These are phyloP conservation scores for Diloba caeruleocephala DNA, from an alignment of 2,888 invertebrate genomes.

Conservation along the genomic window DNA sequence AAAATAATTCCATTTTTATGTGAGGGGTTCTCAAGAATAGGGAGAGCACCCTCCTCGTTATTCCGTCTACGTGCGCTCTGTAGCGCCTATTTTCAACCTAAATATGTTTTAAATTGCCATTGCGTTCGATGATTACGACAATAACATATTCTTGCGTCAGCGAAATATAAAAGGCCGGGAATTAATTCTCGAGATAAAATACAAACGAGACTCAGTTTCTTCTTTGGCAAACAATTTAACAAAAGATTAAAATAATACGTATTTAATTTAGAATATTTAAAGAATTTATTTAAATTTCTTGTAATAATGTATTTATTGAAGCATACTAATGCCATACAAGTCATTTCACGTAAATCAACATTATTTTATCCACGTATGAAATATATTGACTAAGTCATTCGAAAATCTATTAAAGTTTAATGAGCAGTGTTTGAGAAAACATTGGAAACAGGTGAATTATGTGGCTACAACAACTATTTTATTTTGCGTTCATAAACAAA, in stretches of 20 bases:
- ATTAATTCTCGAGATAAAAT: conserved; percentile 48
- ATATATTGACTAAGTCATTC: conserved; percentile 16
- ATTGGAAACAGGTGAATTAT: conserved; percentile 16
- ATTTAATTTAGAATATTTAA: conserved; percentile 19
- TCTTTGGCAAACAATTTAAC: conserved; percentile 37
- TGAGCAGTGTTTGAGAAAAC: conserved; percentile 10
- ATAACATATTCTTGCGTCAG: conserved; percentile 58
- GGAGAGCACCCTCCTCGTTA: conserved; percentile 77
- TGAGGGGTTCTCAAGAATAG: conserved; percentile 66
- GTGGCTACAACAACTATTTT: conserved; percentile 24
- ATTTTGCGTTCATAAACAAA: conserved; percentile 8
- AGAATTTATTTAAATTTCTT: too few relatives aligned
- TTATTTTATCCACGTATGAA: conserved; percentile 8
- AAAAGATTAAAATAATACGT: conserved; percentile 32
- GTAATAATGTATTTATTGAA: conserved; percentile 3
- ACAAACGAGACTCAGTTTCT: conserved; percentile 35
- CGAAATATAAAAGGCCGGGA: conserved; percentile 49
- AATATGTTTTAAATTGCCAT: conserved; percentile 81
- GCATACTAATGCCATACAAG: neutral
- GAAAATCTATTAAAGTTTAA: conserved; percentile 10
- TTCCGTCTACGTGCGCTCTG: conserved; percentile 71
- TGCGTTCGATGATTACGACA: conserved; percentile 69
- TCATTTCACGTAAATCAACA: conserved; percentile 2
- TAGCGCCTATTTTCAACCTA: conserved; percentile 73
- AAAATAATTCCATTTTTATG: conserved; percentile 77